These are phyloP conservation scores for Cataglyphis albicans DNA, from an alignment of 2,888 invertebrate species.

Conservation along the genomic window DNA sequence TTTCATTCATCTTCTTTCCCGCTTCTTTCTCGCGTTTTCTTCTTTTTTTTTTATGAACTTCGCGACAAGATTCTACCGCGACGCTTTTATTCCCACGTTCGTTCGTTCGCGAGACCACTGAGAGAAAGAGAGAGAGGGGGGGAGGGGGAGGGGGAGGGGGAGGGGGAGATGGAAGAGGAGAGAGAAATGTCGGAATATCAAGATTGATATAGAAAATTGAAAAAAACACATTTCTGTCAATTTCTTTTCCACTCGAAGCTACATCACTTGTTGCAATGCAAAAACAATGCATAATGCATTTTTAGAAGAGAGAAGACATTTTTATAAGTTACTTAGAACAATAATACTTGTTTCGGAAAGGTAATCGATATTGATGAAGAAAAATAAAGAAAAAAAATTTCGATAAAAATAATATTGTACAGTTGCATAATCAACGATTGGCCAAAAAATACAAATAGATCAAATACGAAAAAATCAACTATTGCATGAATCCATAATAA, in stretches of 20 bases:
- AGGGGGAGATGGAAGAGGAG: too few relatives aligned
- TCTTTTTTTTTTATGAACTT: constrained; percentile 10
- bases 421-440: not conserved
- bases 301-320: not conserved
- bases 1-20: constrained; percentile 34
- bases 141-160: too few relatives aligned
- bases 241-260: not conserved
- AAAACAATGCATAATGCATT: not conserved
- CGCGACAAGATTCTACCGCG: constrained; percentile 26
- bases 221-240: not conserved
- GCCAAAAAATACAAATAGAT: not conserved
- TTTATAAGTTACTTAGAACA: not conserved
- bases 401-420: not conserved
- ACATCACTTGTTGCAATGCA: not conserved
- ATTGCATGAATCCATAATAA: not conserved
- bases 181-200: not conserved
- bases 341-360: not conserved
- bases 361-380: not conserved
- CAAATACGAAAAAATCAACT: not conserved
- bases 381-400: not conserved
- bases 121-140: too few relatives aligned
- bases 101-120: not conserved
- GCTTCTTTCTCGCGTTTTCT: too few relatives aligned
- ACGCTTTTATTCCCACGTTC: constrained; percentile 66
- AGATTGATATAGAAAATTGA: constrained; percentile 1